Evolutionary conservation across 2,888 invertebrate species (phyloP).

Genomic region (Pristionchus mayeri): DNA sequence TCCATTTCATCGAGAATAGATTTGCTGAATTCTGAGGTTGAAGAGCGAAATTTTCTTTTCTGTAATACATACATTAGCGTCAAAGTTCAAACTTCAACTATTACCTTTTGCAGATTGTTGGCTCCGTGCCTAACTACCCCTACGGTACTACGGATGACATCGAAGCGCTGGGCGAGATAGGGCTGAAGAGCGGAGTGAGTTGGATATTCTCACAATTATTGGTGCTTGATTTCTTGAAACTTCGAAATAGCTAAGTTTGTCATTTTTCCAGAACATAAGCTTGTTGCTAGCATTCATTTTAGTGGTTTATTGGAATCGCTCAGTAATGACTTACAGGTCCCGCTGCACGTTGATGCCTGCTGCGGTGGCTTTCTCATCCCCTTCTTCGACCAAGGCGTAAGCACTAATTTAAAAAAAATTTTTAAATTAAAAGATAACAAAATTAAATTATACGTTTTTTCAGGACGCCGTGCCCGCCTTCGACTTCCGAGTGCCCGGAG

Average conservation of each 20-base stretch:
- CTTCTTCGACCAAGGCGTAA: background rate
- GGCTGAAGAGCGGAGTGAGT: conserved; percentile 65
- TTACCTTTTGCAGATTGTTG: conserved; percentile 85
- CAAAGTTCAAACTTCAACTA: background rate
- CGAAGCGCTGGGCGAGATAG: conserved; percentile 83
- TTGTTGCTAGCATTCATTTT: too few species aligned
- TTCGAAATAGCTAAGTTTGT: too few species aligned
- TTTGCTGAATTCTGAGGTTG: background rate
- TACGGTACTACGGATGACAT: conserved; percentile 97
- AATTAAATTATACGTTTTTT: background rate
- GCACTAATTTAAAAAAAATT: background rate
- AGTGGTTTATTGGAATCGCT: too few species aligned
- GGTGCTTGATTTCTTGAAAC: too few species aligned
- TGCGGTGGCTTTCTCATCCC: conserved; percentile 80
- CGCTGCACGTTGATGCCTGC: conserved; percentile 97
- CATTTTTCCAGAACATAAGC: too few species aligned
- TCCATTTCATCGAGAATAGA: too few species aligned
- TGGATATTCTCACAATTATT: too few species aligned
- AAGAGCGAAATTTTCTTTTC: background rate
- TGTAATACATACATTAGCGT: background rate
- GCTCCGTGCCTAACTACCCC: conserved; percentile 95
- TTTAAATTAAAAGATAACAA: too few species aligned
- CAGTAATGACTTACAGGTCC: conserved; percentile 81
- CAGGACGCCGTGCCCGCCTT: conserved; percentile 82
- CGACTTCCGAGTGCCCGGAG: conserved; percentile 92